Evolutionary conservation across 2,113 vertebrate species (phyloP), one percentile per base, ranked within the genome.

Genomic region (Procapra przewalskii): DNA sequence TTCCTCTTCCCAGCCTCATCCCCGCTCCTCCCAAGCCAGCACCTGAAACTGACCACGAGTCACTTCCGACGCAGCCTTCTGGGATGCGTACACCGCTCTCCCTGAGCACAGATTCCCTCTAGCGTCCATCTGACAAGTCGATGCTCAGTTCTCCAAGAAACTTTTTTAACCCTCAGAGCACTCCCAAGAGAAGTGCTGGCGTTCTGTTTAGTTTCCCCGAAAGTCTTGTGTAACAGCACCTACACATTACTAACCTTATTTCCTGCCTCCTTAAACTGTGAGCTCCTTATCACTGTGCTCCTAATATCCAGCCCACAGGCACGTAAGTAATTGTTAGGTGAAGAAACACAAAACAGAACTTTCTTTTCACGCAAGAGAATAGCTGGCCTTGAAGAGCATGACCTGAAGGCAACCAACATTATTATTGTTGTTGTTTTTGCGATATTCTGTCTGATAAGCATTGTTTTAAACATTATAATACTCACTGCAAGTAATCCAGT

Each of bases 331-430:
- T 54, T 52, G 14, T 27, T 91, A 85, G 79, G 50, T 52, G 45
- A 91, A 94, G 36, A 71, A 59, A 80, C 15, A 91, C 3, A 94
- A 95, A 83, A 77, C 40, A 88, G 90, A 85, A 45, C 29, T 79
- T 94, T 7, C 43, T 90, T 83, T 96, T 96, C 64, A 95, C 82
- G 43, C 11, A 92, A 90, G 81, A 95, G 21, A 94, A 92, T 10
- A 55, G 40, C n/a, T 95, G 57, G 21, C 16, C 31, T 54, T 81
- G 25, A 97, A 93, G 80, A 95, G 54, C 13, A 75, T 80, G 31
- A 90, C 92, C 21, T 52, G 7, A 96, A 96, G 55, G 16, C 9
- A 81, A 64, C 3, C 3, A 43, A 31, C 13, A 21, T 52, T 59
- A 14, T 27, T 40, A 7, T 13, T 85, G 2, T n/a, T 85, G 2